Evolutionary conservation across 2,113 vertebrate genomes (phyloP), one percentile per base, ranked within the genome.

Genomic region (Lophius piscatorius): DNA sequence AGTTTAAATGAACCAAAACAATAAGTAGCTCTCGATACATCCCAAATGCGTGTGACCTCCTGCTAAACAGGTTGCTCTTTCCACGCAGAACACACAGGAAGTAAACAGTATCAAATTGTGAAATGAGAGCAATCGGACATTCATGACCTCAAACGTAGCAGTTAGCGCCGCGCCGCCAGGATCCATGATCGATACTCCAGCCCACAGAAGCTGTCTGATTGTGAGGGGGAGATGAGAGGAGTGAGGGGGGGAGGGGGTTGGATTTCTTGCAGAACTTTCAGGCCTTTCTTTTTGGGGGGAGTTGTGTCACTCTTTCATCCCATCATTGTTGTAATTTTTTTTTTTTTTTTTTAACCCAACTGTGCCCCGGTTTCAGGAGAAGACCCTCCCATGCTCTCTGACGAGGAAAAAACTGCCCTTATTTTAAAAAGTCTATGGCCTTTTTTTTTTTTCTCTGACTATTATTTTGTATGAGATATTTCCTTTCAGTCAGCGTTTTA

Each of bases 401-500:
- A 84, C 69, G 67, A 69, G 49, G 59, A 63, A 81, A n/a, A 74
- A 81, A 74, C 77, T 80, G 70, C 78, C 82, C 70, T 81, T 78
- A 47, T 76, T 78, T 80, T 50, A 29, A 84, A 10, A 65, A 76
- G 45, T 76, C 47, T 64, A 41, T 57, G 51, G 42, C 62, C 62
- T 60, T 67, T 59, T 62, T 45, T 46, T 41, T 13, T 42, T 18
- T 12, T 20, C 33, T 35, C 23, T n/a, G 23, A 38, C 38, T 21
- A 23, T 22, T 14, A 17, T 74, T 87, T 77, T 85, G 14, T 87
- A 76, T 41, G 36, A 63, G 46, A 66, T 70, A 11, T 81, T 71
- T 81, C 81, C 70, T 81, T 86, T 74, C 49, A 85, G 77, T 84
- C 80, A 70, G 51, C 64, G 29, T 84, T 88, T 81, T 70, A 68